Conservation (phyloP, 1,140 invertebrate genomes). For the Orchestia grillus region DNA sequence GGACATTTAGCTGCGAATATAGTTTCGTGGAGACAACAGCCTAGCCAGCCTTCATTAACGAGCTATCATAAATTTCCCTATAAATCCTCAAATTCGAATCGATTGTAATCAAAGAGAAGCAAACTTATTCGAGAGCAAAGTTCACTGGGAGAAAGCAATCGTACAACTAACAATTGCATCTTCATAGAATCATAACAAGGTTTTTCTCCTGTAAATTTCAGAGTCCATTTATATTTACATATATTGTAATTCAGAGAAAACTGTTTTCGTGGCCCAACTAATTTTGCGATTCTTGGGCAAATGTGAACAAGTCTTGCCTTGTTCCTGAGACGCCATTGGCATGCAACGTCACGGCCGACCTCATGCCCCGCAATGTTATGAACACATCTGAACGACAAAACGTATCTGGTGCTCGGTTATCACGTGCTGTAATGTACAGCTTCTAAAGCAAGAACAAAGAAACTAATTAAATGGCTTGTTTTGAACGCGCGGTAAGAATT, state of each 20-base stretch:
- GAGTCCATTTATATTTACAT: not conserved
- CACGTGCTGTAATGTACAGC: not conserved
- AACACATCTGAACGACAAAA: not conserved
- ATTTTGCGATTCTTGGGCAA: not conserved
- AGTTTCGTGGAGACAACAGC: not conserved
- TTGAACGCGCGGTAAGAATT: not conserved
- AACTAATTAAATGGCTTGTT: not conserved
- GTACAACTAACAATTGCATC: not conserved
- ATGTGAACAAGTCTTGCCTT: not conserved
- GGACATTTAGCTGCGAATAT: no score
- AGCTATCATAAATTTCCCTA: not conserved
- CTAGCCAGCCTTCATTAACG: not conserved
- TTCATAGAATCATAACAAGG: not conserved
- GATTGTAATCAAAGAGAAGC: not conserved
- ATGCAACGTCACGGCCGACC: not conserved
- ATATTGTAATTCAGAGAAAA: not conserved
- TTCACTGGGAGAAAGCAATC: not conserved
- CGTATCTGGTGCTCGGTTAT: not conserved
- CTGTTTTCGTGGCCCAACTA: not conserved
- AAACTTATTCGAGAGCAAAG: not conserved
- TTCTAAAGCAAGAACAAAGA: not conserved
- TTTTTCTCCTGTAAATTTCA: not conserved
- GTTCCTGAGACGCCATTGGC: not conserved
- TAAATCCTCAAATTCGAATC: not conserved
- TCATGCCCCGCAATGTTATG: constrained; percentile 16